phyloP scores from a whole-genome alignment of 2,888 invertebrate species.

The Creontiades dilutus region DNA sequence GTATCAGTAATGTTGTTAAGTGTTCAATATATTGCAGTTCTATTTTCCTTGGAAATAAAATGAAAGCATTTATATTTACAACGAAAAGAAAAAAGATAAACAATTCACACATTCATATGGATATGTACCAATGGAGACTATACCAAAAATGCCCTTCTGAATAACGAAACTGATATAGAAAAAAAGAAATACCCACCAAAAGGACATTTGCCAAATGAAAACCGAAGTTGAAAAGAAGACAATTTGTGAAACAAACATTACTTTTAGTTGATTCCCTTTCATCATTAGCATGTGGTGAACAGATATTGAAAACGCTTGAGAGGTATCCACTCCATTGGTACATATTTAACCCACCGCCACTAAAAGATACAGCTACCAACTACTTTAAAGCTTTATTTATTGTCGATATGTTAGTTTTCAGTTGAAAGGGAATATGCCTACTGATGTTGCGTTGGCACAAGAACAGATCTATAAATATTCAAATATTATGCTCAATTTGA shows the following conservation, averaged over 20 bases:
- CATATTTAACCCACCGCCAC: slow-evolving; percentile 62
- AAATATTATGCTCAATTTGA: not conserved
- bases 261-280: not conserved
- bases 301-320: not conserved
- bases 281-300: not conserved
- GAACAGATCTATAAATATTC: not conserved
- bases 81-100: slow-evolving; percentile 20
- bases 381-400: slow-evolving; percentile 63
- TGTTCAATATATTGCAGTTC: slow-evolving; percentile 42
- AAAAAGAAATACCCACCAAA: not conserved
- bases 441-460: slow-evolving; percentile 3
- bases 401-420: slow-evolving; percentile 50
- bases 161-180: not conserved
- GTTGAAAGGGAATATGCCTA: slow-evolving; percentile 19
- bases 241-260: not conserved
- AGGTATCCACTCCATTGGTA: slow-evolving; percentile 62
- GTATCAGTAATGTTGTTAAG: not conserved
- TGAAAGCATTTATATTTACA: slow-evolving; percentile 37
- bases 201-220: slow-evolving; percentile 1
- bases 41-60: slow-evolving; percentile 13
- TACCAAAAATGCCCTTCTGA: slow-evolving; percentile 34
- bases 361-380: slow-evolving; percentile 55
- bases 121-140: slow-evolving; percentile 60
- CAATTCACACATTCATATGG: not conserved
- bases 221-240: not conserved